These are phyloP conservation scores for Mesoligia furuncula DNA, from an alignment of 2,888 invertebrate genomes.

Conservation along the genomic window DNA sequence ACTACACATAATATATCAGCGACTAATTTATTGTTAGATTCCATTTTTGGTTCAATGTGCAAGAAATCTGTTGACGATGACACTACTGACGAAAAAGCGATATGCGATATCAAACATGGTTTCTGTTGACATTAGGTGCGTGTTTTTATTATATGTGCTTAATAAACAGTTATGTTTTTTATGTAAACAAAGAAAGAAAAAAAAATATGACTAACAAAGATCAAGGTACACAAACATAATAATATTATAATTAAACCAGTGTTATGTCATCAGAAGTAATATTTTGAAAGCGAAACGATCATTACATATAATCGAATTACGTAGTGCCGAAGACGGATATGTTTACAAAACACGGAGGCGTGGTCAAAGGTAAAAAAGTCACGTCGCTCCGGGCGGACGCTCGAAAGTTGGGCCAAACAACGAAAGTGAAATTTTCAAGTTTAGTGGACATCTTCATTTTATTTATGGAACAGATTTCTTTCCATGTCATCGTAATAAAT, in stretches of 20 bases:
- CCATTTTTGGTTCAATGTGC: not conserved
- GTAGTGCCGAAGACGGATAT: conserved; percentile 64
- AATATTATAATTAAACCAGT: conserved; percentile 30
- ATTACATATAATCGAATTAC: conserved; percentile 63
- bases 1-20: conserved; percentile 21
- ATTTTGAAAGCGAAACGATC: conserved; percentile 66
- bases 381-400: conserved; percentile 62
- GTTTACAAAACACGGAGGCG: conserved; percentile 78
- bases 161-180: not conserved
- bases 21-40: not conserved
- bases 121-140: not conserved
- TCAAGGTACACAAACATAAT: not conserved
- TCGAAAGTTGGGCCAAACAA: conserved; percentile 81
- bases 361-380: conserved; percentile 73
- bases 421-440: conserved; percentile 85
- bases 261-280: conserved; percentile 59
- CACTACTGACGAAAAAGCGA: not conserved
- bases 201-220: conserved; percentile 7
- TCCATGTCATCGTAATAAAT: conserved; percentile 75
- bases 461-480: conserved; percentile 58
- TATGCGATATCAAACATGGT: conserved; percentile 10
- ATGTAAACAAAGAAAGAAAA: conserved; percentile 3
- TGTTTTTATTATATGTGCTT: not conserved
- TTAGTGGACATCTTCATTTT: conserved; percentile 75
- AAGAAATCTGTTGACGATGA: not conserved